phyloP scores from a whole-genome alignment of 2,113 vertebrate species.

The Calypte anna region DNA sequence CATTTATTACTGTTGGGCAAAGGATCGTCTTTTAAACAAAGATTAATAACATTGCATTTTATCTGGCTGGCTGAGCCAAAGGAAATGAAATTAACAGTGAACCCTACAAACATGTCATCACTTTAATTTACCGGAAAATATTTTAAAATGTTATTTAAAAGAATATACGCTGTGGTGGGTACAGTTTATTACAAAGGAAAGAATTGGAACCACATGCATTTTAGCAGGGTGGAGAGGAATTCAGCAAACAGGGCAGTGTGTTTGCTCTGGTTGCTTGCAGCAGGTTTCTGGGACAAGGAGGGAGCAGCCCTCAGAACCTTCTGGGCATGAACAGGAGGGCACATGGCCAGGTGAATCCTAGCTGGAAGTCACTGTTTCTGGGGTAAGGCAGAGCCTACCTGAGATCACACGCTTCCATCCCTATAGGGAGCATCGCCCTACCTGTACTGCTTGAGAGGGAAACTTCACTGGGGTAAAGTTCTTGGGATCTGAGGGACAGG shows the following conservation, averaged over 20 bases:
- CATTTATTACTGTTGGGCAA: conserved; percentile 68
- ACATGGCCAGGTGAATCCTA: not conserved
- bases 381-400: not conserved
- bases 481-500: not conserved
- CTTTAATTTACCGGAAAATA: conserved; percentile 72
- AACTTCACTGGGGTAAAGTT: not conserved
- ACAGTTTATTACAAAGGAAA: conserved; percentile 24
- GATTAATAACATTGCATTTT: conserved; percentile 70
- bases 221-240: not conserved
- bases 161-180: conserved; percentile 33
- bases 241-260: not conserved
- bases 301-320: not conserved
- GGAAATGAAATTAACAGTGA: conserved; percentile 78
- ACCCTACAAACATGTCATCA: conserved; percentile 66
- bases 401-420: not conserved
- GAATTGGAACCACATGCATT: not conserved
- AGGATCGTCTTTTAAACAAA: conserved; percentile 70
- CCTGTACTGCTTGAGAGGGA: accelerated
- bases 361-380: not conserved
- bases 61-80: conserved; percentile 70
- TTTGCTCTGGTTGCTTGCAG: not conserved
- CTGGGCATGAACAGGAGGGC: accelerated
- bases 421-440: not conserved
- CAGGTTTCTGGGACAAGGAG: not conserved
- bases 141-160: conserved; percentile 68